A percentile compares a stretch with the other conserved stretches of the same genome.
These are phyloP conservation scores for Stegana nigrithorax DNA, from an alignment of 2,888 invertebrate genomes.

Conservation along the genomic window DNA sequence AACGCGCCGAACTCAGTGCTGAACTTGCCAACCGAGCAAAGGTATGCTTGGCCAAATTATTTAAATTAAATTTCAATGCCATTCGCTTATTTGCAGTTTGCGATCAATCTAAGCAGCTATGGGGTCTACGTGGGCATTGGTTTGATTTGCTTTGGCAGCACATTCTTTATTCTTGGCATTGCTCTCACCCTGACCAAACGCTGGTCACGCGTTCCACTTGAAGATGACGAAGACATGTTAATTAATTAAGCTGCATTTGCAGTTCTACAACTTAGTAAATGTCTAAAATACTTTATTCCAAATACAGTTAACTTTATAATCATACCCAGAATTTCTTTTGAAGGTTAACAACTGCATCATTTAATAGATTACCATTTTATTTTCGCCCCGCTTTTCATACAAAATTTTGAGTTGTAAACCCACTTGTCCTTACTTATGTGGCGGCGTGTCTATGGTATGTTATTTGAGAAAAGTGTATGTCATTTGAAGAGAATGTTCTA, in stretches of 20 bases:
- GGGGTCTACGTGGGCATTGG: conserved; percentile 61
- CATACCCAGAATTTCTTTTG: too few species aligned
- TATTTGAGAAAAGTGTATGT: too few species aligned
- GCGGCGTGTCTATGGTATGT: too few species aligned
- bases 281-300: too few species aligned
- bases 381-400: too few species aligned
- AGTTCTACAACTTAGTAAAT: too few species aligned
- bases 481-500: too few species aligned
- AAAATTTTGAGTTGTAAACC: too few species aligned
- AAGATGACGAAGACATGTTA: conserved; percentile 61
- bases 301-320: too few species aligned
- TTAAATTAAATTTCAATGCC: neutral
- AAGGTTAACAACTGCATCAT: too few species aligned
- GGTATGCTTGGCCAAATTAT: conserved; percentile 38
- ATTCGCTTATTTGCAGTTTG: conserved; percentile 60
- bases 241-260: conserved; percentile 37
- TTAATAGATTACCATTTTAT: too few species aligned
- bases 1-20: conserved; percentile 73
- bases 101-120: conserved; percentile 54
- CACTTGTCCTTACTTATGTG: too few species aligned
- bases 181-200: conserved; percentile 59
- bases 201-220: conserved; percentile 52
- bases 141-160: conserved; percentile 51
- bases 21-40: conserved; percentile 70
- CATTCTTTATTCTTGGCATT: conserved; percentile 57